A percentile compares a stretch with the other conserved stretches of the same genome.
phyloP scores from a whole-genome alignment of 2,888 invertebrate species.

The Papilio elwesi region DNA sequence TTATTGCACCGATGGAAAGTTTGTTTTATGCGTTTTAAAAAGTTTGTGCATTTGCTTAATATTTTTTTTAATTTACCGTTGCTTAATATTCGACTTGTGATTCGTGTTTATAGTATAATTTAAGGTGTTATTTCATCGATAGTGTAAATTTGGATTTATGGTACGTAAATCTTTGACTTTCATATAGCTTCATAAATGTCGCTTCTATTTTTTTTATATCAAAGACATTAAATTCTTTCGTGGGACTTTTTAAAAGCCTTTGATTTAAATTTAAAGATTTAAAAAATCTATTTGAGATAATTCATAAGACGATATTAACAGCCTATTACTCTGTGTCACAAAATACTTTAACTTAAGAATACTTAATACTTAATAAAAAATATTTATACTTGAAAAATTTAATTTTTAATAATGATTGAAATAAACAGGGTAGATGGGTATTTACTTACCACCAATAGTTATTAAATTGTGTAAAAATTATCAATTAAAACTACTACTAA shows the following conservation, averaged over 20 bases:
- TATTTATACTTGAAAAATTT: too few species aligned
- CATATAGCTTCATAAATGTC: not conserved
- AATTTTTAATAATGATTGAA: too few species aligned
- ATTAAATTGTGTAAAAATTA: too few species aligned
- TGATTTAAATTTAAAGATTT: not conserved
- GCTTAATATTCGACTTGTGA: not conserved
- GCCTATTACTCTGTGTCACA: too few species aligned
- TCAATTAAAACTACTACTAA: too few species aligned
- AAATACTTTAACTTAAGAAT: too few species aligned
- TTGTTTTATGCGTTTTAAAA: not conserved
- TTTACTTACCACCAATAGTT: too few species aligned
- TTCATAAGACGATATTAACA: not conserved
- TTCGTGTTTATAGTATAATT: not conserved
- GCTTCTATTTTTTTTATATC: not conserved
- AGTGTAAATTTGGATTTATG: not conserved
- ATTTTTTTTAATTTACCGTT: not conserved
- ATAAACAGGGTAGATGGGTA: too few species aligned
- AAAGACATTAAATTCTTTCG: not conserved
- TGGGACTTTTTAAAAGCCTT: not conserved
- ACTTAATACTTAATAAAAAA: too few species aligned
- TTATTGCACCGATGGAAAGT: not conserved
- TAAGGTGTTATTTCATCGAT: constrained; percentile 14
- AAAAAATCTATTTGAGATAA: not conserved
- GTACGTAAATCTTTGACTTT: constrained; percentile 16
- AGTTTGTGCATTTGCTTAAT: not conserved